Base-by-base conservation (phyloP, 2,113 vertebrate genomes). In the Pipa parva region DNA sequence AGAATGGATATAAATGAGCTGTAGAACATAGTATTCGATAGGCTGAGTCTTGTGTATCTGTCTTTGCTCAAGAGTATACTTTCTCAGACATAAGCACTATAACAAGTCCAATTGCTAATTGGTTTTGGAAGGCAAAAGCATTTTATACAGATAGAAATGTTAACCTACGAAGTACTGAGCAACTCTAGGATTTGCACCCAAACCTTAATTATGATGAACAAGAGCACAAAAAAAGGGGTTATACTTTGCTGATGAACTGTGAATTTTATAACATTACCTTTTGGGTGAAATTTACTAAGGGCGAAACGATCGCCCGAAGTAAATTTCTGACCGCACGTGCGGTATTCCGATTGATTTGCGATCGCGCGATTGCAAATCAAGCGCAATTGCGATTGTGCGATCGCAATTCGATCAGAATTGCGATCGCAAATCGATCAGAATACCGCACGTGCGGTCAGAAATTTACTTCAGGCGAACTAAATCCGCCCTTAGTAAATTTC, bases 1-100 rank as follows among this genome's bases (percentile, higher is more conserved):
- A 37, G 63, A 59, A 29, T n/a, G 29, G 27, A 24, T 21, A 37
- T 8, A 67, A 31, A 25, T n/a, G 63, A 66, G 15, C 54, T 36
- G 22, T 26, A 13, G 39, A 49, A 48, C 52, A n/a, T 20, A 25
- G 4, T 6, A 18, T 24, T 49, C 26, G 17, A 24, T 59, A 50
- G 42, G 15, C 55, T 59, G 45, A 24, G 27, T 46, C 17, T 42
- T 55, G 18, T 31, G 25, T 31, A 20, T 8, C 18, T 15, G 11
- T 17, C 20, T n/a, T 12, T 21, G 24, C 42, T 45, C 54, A 17
- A 31, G 63, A 46, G 22, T 57, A 49, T 24, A 49, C 28, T 59
- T 63, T 36, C 10, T 13, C 46, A 49, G 20, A 28, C n/a, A 59
- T 7, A 59, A 59, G 9, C 22, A 31, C n/a, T 20, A 20, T 20